phyloP scores from a whole-genome alignment of 2,888 invertebrate species.

The Chaitophorus viminalis region DNA sequence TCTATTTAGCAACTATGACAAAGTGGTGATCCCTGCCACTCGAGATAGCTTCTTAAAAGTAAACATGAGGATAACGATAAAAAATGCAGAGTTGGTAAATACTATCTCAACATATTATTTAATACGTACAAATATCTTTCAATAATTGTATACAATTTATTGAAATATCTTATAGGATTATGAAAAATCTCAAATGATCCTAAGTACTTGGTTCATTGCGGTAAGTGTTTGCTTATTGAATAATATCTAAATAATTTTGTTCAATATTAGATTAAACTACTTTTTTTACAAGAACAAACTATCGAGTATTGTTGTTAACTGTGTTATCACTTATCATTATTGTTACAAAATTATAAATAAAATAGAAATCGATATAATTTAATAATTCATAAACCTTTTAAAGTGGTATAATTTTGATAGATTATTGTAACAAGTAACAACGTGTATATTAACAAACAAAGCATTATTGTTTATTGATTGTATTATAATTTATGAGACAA shows the following conservation, averaged over 20 bases:
- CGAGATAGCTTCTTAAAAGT: constrained; percentile 12
- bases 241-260: constrained; percentile 2
- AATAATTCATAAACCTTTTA: no score
- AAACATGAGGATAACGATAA: constrained; percentile 14
- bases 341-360: no score
- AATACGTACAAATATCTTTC: background rate
- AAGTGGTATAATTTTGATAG: no score
- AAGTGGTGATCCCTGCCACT: constrained; percentile 15
- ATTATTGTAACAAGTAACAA: no score
- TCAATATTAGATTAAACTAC: constrained; percentile 5
- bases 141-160: background rate
- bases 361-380: no score
- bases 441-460: no score
- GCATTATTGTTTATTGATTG: no score
- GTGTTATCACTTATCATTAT: background rate
- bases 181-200: constrained; percentile 55
- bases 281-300: background rate
- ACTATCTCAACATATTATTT: background rate
- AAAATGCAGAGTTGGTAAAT: constrained; percentile 52
- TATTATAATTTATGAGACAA: no score
- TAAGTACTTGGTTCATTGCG: constrained; percentile 40
- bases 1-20: constrained; percentile 46
- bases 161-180: constrained; percentile 47
- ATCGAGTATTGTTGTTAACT: background rate
- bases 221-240: constrained; percentile 38